phyloP scores from a whole-genome alignment of 1,140 invertebrate genomes.

The Cecropterus lyciades region DNA sequence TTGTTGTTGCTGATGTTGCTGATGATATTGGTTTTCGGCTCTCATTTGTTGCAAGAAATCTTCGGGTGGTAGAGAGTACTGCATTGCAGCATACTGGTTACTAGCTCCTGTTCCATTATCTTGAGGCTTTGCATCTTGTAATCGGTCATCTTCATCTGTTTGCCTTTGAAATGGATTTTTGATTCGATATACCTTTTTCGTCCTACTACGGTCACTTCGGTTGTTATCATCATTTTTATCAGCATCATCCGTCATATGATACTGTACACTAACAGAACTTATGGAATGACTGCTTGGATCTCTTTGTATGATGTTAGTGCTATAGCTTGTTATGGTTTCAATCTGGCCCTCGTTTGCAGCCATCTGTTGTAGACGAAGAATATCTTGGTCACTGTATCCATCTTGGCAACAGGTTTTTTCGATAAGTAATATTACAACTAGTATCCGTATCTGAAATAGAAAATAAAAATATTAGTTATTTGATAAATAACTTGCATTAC shows the following conservation, averaged over 20 bases:
- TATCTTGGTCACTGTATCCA: slow-evolving; percentile 68
- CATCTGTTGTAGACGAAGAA: slow-evolving; percentile 63
- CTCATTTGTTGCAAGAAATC: slow-evolving; percentile 77
- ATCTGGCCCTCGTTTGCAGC: slow-evolving; percentile 58
- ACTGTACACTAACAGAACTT: slow-evolving; percentile 63
- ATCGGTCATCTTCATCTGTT: slow-evolving; percentile 50
- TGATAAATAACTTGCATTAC: no score
- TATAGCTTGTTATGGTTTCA: slow-evolving; percentile 63
- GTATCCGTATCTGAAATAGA: slow-evolving; percentile 80
- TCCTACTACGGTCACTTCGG: slow-evolving; percentile 53
- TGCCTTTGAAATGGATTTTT: slow-evolving; percentile 75
- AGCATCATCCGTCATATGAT: slow-evolving; percentile 63
- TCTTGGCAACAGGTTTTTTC: slow-evolving; percentile 66
- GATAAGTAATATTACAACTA: slow-evolving; percentile 65
- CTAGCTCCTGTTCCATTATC: slow-evolving; percentile 76
- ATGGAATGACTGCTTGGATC: slow-evolving; percentile 62
- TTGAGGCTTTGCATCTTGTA: slow-evolving; percentile 49
- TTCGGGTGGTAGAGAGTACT: slow-evolving; percentile 80
- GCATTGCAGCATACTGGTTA: slow-evolving; percentile 76
- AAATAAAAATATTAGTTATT: slow-evolving; percentile 14
- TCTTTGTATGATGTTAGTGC: slow-evolving; percentile 60
- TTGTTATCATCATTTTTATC: slow-evolving; percentile 62
- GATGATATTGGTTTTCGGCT: slow-evolving; percentile 66
- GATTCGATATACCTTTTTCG: slow-evolving; percentile 71
- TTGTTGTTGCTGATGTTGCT: slow-evolving; percentile 51